phyloP scores from a whole-genome alignment of 2,888 invertebrate genomes.

The Galerucella calmariensis region DNA sequence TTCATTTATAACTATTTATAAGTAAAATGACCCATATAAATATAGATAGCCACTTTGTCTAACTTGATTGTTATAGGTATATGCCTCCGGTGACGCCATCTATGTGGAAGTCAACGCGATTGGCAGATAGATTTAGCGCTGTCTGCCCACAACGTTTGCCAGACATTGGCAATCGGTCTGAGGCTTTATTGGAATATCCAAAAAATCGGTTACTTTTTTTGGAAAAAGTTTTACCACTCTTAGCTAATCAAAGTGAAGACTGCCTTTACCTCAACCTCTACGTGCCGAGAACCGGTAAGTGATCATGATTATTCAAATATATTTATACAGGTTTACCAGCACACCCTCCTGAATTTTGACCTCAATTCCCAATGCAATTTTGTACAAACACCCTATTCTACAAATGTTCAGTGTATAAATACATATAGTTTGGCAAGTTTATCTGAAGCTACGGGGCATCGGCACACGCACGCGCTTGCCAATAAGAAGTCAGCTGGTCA shows the following conservation, averaged over 20 bases:
- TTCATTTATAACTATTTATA: too few species aligned
- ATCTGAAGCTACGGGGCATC: too few species aligned
- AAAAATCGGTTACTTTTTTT: conserved; percentile 86
- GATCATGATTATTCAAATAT: background rate
- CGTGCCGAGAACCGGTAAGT: conserved; percentile 83
- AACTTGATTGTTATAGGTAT: conserved; percentile 69
- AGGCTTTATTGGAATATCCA: conserved; percentile 80
- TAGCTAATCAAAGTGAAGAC: conserved; percentile 96
- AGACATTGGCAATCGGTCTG: conserved; percentile 70
- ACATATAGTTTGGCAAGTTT: too few species aligned
- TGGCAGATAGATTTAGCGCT: conserved; percentile 84
- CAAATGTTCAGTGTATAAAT: too few species aligned
- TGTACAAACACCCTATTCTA: too few species aligned
- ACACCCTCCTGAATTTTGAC: background rate
- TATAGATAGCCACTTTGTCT: background rate
- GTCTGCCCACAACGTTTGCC: conserved; percentile 89
- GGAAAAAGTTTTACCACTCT: conserved; percentile 82
- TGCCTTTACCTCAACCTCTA: conserved; percentile 97
- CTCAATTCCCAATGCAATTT: too few species aligned
- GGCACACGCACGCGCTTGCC: too few species aligned
- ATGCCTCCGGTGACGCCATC: conserved; percentile 96
- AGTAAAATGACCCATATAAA: too few species aligned
- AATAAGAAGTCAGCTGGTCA: too few species aligned
- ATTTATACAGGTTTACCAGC: background rate
- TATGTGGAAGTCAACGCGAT: conserved; percentile 83